Percentiles rank a stretch among this genome's conserved stretches.
These are phyloP conservation scores for Eremophila alpestris DNA, from an alignment of 2,797 vertebrate species.

Conservation along the genomic window DNA sequence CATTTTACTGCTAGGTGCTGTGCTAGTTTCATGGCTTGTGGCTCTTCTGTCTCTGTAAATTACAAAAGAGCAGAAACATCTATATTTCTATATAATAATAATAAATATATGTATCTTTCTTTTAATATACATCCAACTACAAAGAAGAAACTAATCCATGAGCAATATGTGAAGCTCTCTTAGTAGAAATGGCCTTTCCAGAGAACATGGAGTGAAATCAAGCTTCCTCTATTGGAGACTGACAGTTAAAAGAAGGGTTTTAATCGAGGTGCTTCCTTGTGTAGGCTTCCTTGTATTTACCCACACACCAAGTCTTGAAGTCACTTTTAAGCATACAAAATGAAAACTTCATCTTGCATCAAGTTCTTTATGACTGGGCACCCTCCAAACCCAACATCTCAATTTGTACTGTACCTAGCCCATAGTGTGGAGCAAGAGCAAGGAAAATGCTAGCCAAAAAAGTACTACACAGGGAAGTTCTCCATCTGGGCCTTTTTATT, in stretches of 20 bases:
- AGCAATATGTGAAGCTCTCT: not conserved
- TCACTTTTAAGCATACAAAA: not conserved
- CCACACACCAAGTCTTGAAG: not conserved
- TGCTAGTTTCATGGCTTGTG: not conserved
- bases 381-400: not conserved
- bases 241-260: not conserved
- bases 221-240: not conserved
- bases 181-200: not conserved
- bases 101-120: not conserved
- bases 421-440: not conserved
- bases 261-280: accelerated
- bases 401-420: not conserved
- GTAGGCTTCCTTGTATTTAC: not conserved
- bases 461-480: not conserved
- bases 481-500: not conserved
- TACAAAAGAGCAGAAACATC: not conserved
- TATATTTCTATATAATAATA: not conserved
- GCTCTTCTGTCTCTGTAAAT: not conserved
- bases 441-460: not conserved
- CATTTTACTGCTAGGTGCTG: not conserved
- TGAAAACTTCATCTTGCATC: not conserved
- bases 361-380: not conserved
- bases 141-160: not conserved
- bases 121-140: not conserved
- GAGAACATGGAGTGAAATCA: not conserved